A percentile compares a stretch with the other conserved stretches of the same genome.
Evolutionary conservation across 2,113 vertebrate species (phyloP).

Genomic region (Marmota flaviventris): DNA sequence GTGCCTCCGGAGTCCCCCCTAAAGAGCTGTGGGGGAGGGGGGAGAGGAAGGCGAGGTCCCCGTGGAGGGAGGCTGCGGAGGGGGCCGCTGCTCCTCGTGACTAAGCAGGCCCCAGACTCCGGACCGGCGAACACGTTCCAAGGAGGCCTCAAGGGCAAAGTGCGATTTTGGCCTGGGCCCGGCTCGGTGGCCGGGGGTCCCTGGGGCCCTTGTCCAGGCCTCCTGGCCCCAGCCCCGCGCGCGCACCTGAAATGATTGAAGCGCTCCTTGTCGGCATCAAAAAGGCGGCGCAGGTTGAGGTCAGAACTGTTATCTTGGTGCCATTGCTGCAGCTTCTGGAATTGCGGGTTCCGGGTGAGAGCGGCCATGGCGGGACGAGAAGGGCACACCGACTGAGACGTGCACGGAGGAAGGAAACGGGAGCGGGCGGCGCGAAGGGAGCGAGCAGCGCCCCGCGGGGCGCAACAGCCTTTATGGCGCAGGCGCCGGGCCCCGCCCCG

Average conservation of each 20-base stretch:
- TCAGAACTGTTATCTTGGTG: slow-evolving; percentile 88
- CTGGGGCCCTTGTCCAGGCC: neutral
- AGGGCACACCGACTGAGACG: fast-evolving
- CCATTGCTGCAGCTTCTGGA: slow-evolving; percentile 93
- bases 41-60: neutral
- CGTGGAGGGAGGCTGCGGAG: neutral
- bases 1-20: neutral
- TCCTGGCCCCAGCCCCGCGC: neutral
- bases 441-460: fast-evolving
- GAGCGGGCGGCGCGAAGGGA: neutral
- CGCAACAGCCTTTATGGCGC: slow-evolving; percentile 68
- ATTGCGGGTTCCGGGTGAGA: slow-evolving; percentile 91
- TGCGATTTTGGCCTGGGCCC: neutral
- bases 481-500: slow-evolving; percentile 22
- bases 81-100: neutral
- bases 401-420: fast-evolving
- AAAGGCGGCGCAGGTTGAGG: slow-evolving; percentile 94
- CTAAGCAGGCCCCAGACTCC: neutral
- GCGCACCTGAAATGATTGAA: slow-evolving; percentile 94
- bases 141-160: slow-evolving; percentile 80
- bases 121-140: neutral
- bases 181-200: neutral
- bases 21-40: neutral
- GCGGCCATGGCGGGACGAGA: slow-evolving; percentile 86
- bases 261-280: slow-evolving; percentile 92